phyloP scores from a whole-genome alignment of 1,140 invertebrate genomes.

The Thalassaphorura encarpata region DNA sequence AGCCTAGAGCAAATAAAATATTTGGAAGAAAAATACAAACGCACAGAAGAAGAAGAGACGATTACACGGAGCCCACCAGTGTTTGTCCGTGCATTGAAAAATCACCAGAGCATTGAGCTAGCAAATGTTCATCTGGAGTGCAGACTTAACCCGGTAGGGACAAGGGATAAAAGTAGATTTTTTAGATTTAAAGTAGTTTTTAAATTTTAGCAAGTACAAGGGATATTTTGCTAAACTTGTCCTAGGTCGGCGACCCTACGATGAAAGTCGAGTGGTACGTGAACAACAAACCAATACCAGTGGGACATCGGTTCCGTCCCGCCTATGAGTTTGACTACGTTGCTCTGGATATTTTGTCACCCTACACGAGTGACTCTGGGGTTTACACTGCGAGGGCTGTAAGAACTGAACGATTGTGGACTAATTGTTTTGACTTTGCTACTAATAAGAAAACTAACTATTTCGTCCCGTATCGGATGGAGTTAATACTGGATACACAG shows the following conservation, averaged over 20 bases:
- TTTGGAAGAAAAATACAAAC: constrained; percentile 72
- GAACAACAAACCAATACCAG: constrained; percentile 54
- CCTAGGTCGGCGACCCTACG: constrained; percentile 86
- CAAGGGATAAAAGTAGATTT: too few species aligned
- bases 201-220: too few species aligned
- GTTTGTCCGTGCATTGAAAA: constrained; percentile 77
- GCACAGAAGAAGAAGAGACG: constrained; percentile 49
- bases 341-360: constrained; percentile 85
- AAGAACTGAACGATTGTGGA: too few species aligned
- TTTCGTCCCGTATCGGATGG: too few species aligned
- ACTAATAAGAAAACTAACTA: too few species aligned
- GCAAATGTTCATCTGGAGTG: constrained; percentile 89
- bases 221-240: too few species aligned
- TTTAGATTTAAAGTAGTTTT: too few species aligned
- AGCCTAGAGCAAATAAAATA: constrained; percentile 89
- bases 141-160: constrained; percentile 71
- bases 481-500: too few species aligned
- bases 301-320: constrained; percentile 85
- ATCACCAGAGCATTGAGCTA: constrained; percentile 81
- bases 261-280: constrained; percentile 97
- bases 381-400: constrained; percentile 88
- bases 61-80: constrained; percentile 70
- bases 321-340: constrained; percentile 94
- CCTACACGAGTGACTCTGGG: constrained; percentile 93
- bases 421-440: too few species aligned